Evolutionary conservation across 2,888 invertebrate genomes (phyloP), one percentile per base, ranked within the genome.

Genomic region (Melanchra persicariae): DNA sequence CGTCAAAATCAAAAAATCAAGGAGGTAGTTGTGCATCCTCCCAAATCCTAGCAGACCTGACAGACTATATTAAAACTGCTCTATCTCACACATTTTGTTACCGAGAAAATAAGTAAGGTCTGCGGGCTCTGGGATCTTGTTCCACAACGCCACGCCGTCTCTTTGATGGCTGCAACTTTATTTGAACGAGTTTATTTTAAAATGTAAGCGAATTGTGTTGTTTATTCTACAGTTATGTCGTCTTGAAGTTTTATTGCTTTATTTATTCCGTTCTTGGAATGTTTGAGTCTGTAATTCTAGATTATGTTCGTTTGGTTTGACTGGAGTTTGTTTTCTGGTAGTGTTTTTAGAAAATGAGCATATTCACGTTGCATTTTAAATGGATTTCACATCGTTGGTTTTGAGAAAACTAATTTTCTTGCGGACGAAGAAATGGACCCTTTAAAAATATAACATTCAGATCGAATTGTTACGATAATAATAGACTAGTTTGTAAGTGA

Each of bases 191-290:
- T 79, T 74, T 73, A 67, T 67, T 76, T 79, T 79, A 79, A 75
- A 79, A 68, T 79, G 67, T 79, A 75, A 75, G 62, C 71, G 80
- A 68, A 80, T 64, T 67, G 74, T 57, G 71, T 68, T 79, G 70
- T 79, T 79, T 75, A 75, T 79, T 70, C 70, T 40, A 10, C 17
- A 43, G 60, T 70, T 64, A 61, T 34, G 51, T 65, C 49, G 55
- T 78, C 78, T 67, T 61, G 47, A 49, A 68, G 30, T 74, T 77
- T 68, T 77, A 73, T 65, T 54, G 15, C 64, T 74, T 74, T 64
- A 74, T 78, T 74, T 73, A 79, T 74, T 51, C 24, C 57, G 52
- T 57, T 68, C 67, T 52, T 37, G 37, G 30, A 57, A 60, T 57
- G 57, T 57, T 61, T 8, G 63, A 64, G 37, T 49, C 34, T 62